Evolutionary conservation across 2,888 invertebrate species (phyloP).

Genomic region (Drepanosiphum platanoidis): DNA sequence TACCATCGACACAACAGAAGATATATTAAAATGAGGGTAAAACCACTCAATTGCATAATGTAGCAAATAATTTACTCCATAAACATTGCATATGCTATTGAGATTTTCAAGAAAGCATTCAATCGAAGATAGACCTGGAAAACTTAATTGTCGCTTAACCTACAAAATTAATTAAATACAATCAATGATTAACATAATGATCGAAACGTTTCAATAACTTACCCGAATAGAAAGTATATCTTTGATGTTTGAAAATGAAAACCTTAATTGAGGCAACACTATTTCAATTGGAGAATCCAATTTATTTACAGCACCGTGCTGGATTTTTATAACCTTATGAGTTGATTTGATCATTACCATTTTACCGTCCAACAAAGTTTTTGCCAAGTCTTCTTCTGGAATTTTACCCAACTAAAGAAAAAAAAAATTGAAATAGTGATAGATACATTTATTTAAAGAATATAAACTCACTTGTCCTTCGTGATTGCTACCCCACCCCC

Average conservation of each 20-base stretch:
- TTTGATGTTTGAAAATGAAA: conserved; percentile 66
- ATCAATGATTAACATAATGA: background rate
- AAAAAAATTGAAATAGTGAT: background rate
- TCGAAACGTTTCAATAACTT: conserved; percentile 22
- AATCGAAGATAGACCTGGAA: conserved; percentile 42
- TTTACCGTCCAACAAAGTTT: conserved; percentile 71
- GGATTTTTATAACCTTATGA: conserved; percentile 78
- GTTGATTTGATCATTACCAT: conserved; percentile 78
- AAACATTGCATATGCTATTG: conserved; percentile 23
- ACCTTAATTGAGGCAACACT: conserved; percentile 67
- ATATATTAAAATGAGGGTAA: conserved; percentile 67
- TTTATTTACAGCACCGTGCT: conserved; percentile 68
- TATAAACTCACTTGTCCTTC: conserved; percentile 71
- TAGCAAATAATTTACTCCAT: conserved; percentile 65
- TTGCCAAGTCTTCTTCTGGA: conserved; percentile 64
- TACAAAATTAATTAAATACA: conserved; percentile 20
- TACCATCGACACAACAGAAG: conserved; percentile 67
- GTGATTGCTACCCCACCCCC: conserved; percentile 81
- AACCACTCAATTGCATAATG: conserved; percentile 69
- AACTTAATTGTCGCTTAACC: conserved; percentile 35
- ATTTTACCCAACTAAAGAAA: conserved; percentile 63
- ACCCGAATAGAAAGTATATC: conserved; percentile 61
- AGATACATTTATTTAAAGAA: background rate
- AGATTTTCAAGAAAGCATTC: conserved; percentile 58
- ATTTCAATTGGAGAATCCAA: conserved; percentile 68